Base-by-base conservation (phyloP, 2,113 vertebrate genomes). In the Hipposideros armiger region DNA sequence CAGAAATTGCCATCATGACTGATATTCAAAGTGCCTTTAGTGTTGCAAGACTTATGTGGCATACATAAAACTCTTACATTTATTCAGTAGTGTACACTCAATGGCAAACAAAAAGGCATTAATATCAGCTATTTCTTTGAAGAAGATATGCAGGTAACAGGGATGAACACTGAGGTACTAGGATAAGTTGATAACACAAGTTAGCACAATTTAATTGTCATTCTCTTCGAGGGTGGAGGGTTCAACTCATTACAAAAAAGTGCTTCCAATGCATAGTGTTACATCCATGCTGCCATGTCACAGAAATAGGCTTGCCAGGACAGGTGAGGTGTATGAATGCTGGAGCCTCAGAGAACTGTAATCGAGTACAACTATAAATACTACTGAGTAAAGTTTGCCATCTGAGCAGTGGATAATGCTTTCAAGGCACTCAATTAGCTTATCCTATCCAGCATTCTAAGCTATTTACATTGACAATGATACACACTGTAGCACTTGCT, bases 221-320 rank as follows among this genome's bases (percentile, higher is more conserved):
- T 98, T 98, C 98, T 97, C 97, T 97, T 91, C 70, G 96, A 97
- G 98, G 96, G 97, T 20, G 26, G 7, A 26, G 91, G 54, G 91
- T 98, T 97, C 98, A 98, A 98, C 98, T 98, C 98, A 98, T 98
- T 99, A 98, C 97, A 98, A 98, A 98, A 99, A 99, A 99, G 98
- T 99, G 98, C 98, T 98, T 98, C 98, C 98, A 98, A 99, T 99
- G 99, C 99, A 99, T 99, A 99, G 99, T 99, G 98, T 98, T 98
- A 83, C 91, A 98, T 78, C 97, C 93, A 98, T 99, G 98, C 98
- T 98, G 98, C 98, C 98, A 98, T 98, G 97, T 99, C 98, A 98
- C 98, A 98, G 98, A 98, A 98, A 98, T 97, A 98, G 98, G 97
- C 98, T 98, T 98, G 99, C 99, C 98, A 98, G 99, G 98, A 98